These are phyloP conservation scores for Apis dorsata DNA, from an alignment of 1,140 invertebrate genomes.

Conservation along the genomic window DNA sequence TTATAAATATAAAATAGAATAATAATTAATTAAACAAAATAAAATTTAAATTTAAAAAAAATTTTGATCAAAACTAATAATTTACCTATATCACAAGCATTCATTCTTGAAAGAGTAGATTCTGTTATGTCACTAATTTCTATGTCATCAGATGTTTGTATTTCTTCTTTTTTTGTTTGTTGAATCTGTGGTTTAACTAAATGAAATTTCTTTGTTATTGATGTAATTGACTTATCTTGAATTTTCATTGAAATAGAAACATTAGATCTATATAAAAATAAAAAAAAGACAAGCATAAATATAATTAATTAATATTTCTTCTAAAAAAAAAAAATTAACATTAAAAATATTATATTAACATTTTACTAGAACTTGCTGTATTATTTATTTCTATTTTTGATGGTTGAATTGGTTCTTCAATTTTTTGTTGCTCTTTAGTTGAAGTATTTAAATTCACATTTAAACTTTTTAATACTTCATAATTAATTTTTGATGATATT, in stretches of 20 bases:
- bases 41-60: background rate
- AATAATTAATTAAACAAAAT: background rate
- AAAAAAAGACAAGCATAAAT: background rate
- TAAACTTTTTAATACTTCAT: constrained; percentile 95
- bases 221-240: constrained; percentile 12
- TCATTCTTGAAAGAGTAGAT: background rate
- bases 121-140: constrained; percentile 19
- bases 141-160: constrained; percentile 22
- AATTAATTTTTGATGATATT: constrained; percentile 98
- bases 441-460: constrained; percentile 80
- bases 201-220: constrained; percentile 45
- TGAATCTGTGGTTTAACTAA: constrained; percentile 25
- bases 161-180: constrained; percentile 32
- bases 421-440: constrained; percentile 61
- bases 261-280: constrained; percentile 10
- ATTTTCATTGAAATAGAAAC: constrained; percentile 4
- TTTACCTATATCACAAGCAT: constrained; percentile 53
- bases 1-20: constrained; percentile 29
- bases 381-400: constrained; percentile 17
- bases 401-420: constrained; percentile 45
- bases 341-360: constrained; percentile 51
- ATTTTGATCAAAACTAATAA: constrained; percentile 9
- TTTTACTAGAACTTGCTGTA: constrained; percentile 35
- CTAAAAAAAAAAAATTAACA: background rate
- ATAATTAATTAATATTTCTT: background rate